Percentiles rank a stretch among this genome's conserved stretches.
Conservation (phyloP, 2,113 vertebrate genomes). For the Furnarius figulus region DNA sequence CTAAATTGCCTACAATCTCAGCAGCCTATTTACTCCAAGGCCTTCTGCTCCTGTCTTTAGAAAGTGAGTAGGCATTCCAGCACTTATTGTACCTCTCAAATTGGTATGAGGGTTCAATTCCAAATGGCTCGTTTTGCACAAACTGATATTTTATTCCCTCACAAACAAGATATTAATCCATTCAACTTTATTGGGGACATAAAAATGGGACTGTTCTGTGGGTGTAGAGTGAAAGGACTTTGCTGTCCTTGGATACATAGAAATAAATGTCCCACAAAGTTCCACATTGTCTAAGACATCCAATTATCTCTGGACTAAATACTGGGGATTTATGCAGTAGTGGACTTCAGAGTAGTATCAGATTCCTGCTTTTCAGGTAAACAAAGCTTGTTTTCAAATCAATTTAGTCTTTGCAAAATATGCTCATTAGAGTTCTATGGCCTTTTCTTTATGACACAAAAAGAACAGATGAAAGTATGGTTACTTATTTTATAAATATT, state of each 20-base stretch:
- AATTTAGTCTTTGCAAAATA: background rate
- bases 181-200: background rate
- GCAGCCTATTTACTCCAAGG: background rate
- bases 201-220: background rate
- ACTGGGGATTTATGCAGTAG: background rate
- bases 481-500: background rate
- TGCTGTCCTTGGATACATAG: background rate
- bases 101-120: background rate
- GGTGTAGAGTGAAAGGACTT: background rate
- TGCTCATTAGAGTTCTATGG: background rate
- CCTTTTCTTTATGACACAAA: background rate
- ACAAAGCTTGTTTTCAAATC: background rate
- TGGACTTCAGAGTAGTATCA: background rate
- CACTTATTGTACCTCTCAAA: background rate
- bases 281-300: background rate
- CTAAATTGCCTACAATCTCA: background rate
- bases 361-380: background rate
- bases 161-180: background rate
- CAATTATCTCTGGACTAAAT: background rate
- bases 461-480: background rate
- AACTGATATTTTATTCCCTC: background rate
- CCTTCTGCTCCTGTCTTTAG: background rate
- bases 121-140: background rate
- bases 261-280: background rate
- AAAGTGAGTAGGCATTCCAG: background rate